These are phyloP conservation scores for Anthopleura sola DNA, from an alignment of 64 coral and sea anemone species.

Conservation along the genomic window DNA sequence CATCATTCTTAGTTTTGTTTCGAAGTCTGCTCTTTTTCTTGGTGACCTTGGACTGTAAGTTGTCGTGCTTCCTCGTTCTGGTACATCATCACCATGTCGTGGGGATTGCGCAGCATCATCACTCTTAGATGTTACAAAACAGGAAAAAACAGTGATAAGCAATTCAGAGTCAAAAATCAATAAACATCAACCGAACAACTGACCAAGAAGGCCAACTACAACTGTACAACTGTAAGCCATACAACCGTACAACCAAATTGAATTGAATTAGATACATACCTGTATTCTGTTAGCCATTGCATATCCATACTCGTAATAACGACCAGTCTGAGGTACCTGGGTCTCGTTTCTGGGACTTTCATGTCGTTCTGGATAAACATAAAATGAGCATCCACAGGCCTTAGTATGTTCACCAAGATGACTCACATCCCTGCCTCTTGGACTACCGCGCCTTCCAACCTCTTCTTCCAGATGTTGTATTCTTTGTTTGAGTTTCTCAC, in stretches of 20 bases:
- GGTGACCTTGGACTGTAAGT: neutral
- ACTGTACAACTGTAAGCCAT: too few relatives aligned
- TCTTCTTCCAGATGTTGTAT: neutral
- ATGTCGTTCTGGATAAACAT: constrained; percentile 2
- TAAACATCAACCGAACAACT: too few relatives aligned
- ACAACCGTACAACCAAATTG: too few relatives aligned
- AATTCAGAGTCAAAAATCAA: too few relatives aligned
- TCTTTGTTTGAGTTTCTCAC: neutral
- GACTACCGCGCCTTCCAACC: neutral
- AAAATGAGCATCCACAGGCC: neutral
- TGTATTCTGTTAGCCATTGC: neutral
- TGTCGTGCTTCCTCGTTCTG: neutral
- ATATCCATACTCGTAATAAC: neutral
- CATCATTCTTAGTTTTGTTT: neutral
- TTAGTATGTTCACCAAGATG: neutral
- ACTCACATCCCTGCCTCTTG: neutral
- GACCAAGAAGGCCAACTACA: too few relatives aligned
- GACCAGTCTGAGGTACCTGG: neutral
- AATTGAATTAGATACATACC: neutral
- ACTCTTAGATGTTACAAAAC: too few relatives aligned
- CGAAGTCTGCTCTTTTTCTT: constrained; percentile 6
- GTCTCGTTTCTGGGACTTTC: neutral
- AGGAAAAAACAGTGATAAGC: too few relatives aligned
- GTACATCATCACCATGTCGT: neutral
- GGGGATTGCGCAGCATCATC: neutral